Percentiles rank a stretch among this genome's conserved stretches.
Evolutionary conservation across 2,888 invertebrate genomes (phyloP).

Genomic region (Aethes cnicana): DNA sequence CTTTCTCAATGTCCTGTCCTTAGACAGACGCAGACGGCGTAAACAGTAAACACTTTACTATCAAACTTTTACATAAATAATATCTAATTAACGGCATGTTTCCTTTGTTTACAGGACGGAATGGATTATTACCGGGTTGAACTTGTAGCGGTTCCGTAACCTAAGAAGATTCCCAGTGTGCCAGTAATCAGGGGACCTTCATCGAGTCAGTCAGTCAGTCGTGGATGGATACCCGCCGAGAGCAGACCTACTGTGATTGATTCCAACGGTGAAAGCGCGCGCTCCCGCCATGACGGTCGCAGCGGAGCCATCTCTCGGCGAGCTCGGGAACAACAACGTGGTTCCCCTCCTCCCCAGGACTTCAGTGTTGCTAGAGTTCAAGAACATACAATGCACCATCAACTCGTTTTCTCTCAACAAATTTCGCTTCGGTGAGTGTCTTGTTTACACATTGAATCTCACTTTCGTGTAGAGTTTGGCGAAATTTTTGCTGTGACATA

Average conservation of each 20-base stretch:
- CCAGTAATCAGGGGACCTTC: constrained; percentile 1
- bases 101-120: constrained; percentile 43
- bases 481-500: constrained; percentile 16
- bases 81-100: constrained; percentile 22
- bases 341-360: constrained; percentile 77
- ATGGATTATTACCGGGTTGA: constrained; percentile 43
- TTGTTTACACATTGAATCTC: too few species aligned
- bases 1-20: too few species aligned
- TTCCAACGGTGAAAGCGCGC: constrained; percentile 34
- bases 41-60: neutral
- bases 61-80: neutral
- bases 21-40: neutral
- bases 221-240: constrained; percentile 6
- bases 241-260: constrained; percentile 40
- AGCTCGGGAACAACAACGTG: constrained; percentile 67
- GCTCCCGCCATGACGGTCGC: constrained; percentile 38
- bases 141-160: constrained; percentile 32
- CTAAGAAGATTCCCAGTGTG: constrained; percentile 33
- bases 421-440: constrained; percentile 82
- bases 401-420: constrained; percentile 80
- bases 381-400: constrained; percentile 85
- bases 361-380: constrained; percentile 86
- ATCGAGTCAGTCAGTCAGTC: constrained; percentile 6
- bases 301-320: constrained; percentile 50
- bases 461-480: too few species aligned